These are phyloP conservation scores for Agriotes lineatus DNA, from an alignment of 2,888 invertebrate genomes.

Conservation along the genomic window DNA sequence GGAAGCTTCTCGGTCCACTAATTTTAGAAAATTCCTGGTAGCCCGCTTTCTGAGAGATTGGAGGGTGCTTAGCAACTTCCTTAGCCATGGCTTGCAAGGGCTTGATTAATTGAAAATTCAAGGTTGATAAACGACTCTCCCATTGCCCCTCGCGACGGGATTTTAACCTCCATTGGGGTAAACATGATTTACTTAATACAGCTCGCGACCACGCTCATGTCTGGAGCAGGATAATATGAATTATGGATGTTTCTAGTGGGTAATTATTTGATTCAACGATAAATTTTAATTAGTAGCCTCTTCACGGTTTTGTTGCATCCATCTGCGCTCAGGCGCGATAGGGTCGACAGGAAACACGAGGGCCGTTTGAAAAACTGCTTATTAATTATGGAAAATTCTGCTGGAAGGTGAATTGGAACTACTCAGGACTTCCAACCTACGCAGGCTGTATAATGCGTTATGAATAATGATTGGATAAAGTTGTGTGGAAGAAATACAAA, in stretches of 20 bases:
- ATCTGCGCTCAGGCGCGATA: no score
- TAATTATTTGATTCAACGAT: conserved; percentile 33
- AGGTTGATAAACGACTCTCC: conserved; percentile 37
- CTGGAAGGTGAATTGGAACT: no score
- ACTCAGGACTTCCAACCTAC: no score
- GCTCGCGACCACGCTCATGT: conserved; percentile 24
- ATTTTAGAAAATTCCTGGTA: conserved; percentile 24
- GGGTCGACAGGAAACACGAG: no score
- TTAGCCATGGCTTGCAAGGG: conserved; percentile 14
- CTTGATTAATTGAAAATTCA: conserved; percentile 41
- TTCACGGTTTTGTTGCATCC: conserved; percentile 15
- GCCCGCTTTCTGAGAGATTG: conserved; percentile 6
- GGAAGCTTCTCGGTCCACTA: conserved; percentile 18
- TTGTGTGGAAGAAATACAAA: no score
- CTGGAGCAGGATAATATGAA: conserved; percentile 29
- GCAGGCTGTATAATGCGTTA: no score
- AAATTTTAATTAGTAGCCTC: conserved; percentile 32
- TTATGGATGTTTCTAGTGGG: conserved; percentile 32
- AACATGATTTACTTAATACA: conserved; percentile 38
- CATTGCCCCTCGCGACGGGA: conserved; percentile 27
- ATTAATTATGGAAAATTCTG: no score
- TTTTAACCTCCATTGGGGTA: conserved; percentile 35
- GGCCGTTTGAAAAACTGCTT: no score
- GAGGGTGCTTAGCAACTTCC: conserved; percentile 19
- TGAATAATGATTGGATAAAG: no score